Base-by-base conservation (phyloP, 2,797 vertebrate species). In the Sebastes iracundus region DNA sequence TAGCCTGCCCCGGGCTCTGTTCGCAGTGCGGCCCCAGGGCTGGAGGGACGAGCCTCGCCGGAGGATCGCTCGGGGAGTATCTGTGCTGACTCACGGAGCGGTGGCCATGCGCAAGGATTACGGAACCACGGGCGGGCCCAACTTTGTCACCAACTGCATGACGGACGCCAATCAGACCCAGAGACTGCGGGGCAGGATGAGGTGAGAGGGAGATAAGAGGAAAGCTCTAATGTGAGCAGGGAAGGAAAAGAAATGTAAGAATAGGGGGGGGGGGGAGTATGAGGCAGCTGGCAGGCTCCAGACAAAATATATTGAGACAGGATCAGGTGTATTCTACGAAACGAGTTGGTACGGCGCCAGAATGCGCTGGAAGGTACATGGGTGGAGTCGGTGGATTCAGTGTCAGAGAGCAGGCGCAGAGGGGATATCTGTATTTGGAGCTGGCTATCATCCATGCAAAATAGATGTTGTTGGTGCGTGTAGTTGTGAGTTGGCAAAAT, bases 131-230 rank as follows among this genome's bases (percentile, higher is more conserved):
- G 96, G 95, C 3, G 94, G 97, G 82, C 97, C 98, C 0, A 97
- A 98, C 94, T 97, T 98, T 69, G 96, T 97, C 92, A 97, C 95
- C 63, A 98, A 98, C 93, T 99, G 98, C 85, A 96, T 96, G 93
- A 96, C 97, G 0, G 97, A 97, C 30, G 96, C 96, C 91, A 99
- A 99, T 89, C 95, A 95, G 81, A 97, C 96, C 13, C 95, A 96
- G 82, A 95, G 94, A 78, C 90, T 96, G 66, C 93, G 95, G 1
- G 95, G 95, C 75, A 96, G 97, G 81, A 94, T 96, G 89, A 93
- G 93, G 96, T 96, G 92, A 95, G 83, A 73, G 30, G 22, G 65
- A 67, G 64, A 55, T 61, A n/a, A 63, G 60, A 72, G 63, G 28
- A 42, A 71, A 8, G 30, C 55, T 78, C 4, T 35, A 33, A 78